Base-by-base conservation (phyloP, 2,888 invertebrate species). In the Entomobrya proxima region DNA sequence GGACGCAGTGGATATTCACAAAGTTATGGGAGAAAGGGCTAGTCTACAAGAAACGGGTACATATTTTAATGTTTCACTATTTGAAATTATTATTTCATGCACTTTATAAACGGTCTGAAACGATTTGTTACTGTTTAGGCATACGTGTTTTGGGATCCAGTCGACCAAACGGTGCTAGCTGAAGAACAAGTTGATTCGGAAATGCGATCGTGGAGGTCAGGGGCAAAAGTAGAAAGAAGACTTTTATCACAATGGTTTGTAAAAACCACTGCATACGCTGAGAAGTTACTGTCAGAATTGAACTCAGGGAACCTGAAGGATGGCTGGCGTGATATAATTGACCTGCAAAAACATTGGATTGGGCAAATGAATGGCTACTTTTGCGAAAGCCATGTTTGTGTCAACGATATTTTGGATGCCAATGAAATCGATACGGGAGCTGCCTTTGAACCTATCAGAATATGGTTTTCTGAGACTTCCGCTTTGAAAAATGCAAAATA, bases 91-190 rank as follows among this genome's bases (percentile, higher is more conserved):
- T n/a, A n/a, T n/a, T n/a, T n/a, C n/a, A n/a, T n/a, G n/a, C n/a
- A n/a, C n/a, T n/a, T n/a, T n/a, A n/a, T n/a, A n/a, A n/a, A n/a
- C n/a, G n/a, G n/a, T n/a, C n/a, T 40, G 44, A 40, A 27, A 18
- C 27, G 35, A 32, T 47, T 74, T 79, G 40, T 30, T 55, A n/a
- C 15, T 55, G 79, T 87, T 92, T 92, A 96, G 95, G 96, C 97
- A 13, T 93, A 95, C 88, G 98, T 99, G 0, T 98, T 98, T 92
- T 99, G 99, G 99, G 99, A 99, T 93, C 99, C 99, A 1, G 94
- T 99, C 0, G 99, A 99, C 92, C 93, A 96, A 92, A 99, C 99
- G 2, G 99, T 99, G 1, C 92, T 99, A 88, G 99, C 99, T 4
- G 97, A 98, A 92, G 99, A 99, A 92, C 99, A 99, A 93, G 98